Conservation (phyloP, 2,888 invertebrate species). For the Clusia tigrina region DNA sequence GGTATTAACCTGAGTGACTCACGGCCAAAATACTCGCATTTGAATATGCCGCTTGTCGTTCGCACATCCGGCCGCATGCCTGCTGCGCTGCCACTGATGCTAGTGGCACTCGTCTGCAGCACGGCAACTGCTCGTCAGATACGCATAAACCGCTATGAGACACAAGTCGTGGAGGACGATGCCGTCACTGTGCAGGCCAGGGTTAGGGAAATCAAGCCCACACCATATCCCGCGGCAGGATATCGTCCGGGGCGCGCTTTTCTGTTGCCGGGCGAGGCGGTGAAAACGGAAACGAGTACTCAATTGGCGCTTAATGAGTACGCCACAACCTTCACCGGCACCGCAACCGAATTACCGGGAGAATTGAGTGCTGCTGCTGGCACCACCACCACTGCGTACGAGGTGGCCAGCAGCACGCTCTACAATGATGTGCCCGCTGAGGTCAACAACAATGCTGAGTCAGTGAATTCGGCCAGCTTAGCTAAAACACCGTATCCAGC, state of each 20-base stretch:
- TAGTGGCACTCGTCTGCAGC: too few relatives aligned
- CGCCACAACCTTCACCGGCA: constrained; percentile 28
- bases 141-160: constrained; percentile 51
- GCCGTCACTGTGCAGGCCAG: constrained; percentile 32
- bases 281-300: constrained; percentile 12
- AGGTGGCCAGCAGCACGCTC: constrained; percentile 35
- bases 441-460: background rate
- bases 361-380: background rate
- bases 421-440: constrained; percentile 12
- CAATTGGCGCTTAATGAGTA: constrained; percentile 16
- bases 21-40: too few relatives aligned
- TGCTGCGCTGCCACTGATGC: too few relatives aligned
- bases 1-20: too few relatives aligned
- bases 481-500: constrained; percentile 49
- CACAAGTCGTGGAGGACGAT: constrained; percentile 45
- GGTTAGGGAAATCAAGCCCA: constrained; percentile 40
- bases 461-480: constrained; percentile 10
- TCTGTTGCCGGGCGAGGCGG: constrained; percentile 44
- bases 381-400: constrained; percentile 37
- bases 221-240: constrained; percentile 51
- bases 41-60: too few relatives aligned
- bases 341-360: background rate
- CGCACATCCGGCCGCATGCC: too few relatives aligned
- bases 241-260: constrained; percentile 51
- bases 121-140: constrained; percentile 44